Conservation (phyloP, 2,797 vertebrate species). For the Botia kubotai region DNA sequence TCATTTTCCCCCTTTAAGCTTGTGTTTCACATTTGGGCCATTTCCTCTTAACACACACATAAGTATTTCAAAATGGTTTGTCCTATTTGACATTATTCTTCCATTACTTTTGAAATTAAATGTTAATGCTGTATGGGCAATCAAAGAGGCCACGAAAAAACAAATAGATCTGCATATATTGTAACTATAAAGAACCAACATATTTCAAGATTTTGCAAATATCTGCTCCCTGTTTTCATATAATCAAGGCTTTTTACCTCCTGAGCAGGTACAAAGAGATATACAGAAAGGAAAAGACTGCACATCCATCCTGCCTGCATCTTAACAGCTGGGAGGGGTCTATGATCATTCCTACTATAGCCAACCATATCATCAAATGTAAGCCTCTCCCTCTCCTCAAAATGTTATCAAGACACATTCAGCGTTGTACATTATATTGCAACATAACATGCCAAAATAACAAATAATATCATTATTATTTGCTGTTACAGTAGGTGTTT, state of each 20-base stretch:
- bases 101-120: conserved; percentile 44
- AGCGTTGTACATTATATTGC: not conserved
- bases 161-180: not conserved
- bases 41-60: conserved; percentile 35
- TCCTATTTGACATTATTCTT: conserved; percentile 41
- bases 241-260: not conserved
- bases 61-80: conserved; percentile 51
- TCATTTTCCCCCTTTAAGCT: conserved; percentile 65
- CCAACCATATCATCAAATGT: not conserved
- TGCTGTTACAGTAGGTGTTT: too few relatives aligned
- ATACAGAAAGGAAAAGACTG: conserved; percentile 46
- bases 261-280: not conserved
- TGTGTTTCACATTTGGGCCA: conserved; percentile 22
- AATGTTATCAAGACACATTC: conserved; percentile 4
- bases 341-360: not conserved
- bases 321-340: conserved; percentile 32
- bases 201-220: not conserved
- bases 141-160: not conserved
- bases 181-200: not conserved
- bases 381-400: conserved; percentile 6
- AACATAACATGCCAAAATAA: not conserved
- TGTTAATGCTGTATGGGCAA: conserved; percentile 29
- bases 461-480: not conserved
- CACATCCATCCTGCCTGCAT: too few relatives aligned
- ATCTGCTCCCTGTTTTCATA: not conserved